Conservation (phyloP, 1,140 invertebrate genomes). For the Popillia japonica region DNA sequence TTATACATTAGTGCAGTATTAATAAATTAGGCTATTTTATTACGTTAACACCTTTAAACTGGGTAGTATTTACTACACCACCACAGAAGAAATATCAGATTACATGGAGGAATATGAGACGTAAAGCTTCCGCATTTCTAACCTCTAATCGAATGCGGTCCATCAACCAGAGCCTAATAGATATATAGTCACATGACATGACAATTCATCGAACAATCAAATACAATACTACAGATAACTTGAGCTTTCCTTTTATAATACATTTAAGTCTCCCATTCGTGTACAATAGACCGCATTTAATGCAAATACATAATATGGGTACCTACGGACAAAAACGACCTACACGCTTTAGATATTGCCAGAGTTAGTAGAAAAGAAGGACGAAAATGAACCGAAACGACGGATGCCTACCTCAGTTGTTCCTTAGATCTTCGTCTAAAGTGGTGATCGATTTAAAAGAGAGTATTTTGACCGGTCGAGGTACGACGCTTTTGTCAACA, state of each 20-base stretch:
- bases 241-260: conserved; percentile 44
- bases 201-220: conserved; percentile 27
- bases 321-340: no score
- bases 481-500: conserved; percentile 24
- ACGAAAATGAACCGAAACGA: conserved; percentile 1
- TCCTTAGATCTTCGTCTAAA: conserved; percentile 1
- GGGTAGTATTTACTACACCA: background rate
- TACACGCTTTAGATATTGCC: no score
- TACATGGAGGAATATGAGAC: conserved; percentile 45
- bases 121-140: conserved; percentile 49
- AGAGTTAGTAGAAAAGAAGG: background rate
- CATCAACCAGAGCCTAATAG: conserved; percentile 25
- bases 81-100: conserved; percentile 42
- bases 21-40: background rate
- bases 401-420: background rate
- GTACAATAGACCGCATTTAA: conserved; percentile 43
- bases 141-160: conserved; percentile 46
- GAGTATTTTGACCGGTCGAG: conserved; percentile 38
- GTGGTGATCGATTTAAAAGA: conserved; percentile 37
- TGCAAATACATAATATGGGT: conserved; percentile 27
- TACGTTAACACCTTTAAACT: background rate
- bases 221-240: conserved; percentile 45
- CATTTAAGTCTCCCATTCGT: conserved; percentile 36
- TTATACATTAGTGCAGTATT: no score
- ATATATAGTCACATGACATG: conserved; percentile 1